Conservation (phyloP, 2,888 invertebrate genomes). For the Leucophenga maculata region DNA sequence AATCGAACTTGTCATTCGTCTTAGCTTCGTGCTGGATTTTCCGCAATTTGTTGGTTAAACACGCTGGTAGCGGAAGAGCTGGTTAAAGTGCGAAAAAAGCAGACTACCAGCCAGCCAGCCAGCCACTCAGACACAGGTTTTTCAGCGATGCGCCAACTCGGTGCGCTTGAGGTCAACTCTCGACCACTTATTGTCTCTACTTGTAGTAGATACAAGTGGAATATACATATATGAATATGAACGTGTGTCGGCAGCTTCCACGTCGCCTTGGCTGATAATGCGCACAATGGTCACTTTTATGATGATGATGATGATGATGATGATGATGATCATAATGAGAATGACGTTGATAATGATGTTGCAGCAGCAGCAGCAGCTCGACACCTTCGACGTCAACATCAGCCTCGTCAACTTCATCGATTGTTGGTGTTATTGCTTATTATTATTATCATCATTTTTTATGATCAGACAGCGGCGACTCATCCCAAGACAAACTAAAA, state of each 20-base stretch:
- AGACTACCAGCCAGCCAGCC: background rate
- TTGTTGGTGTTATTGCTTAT: conserved; percentile 26
- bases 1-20: conserved; percentile 12
- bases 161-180: background rate
- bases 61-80: conserved; percentile 3
- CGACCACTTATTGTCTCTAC: background rate
- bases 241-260: too few relatives aligned
- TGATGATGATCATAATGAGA: background rate
- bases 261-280: too few relatives aligned
- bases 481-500: background rate
- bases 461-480: background rate
- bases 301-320: background rate
- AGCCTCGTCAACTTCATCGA: conserved; percentile 15
- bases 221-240: too few relatives aligned
- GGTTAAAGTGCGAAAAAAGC: conserved; percentile 20
- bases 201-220: too few relatives aligned
- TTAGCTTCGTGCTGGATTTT: background rate
- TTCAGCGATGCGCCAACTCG: background rate
- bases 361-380: background rate
- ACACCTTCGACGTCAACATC: background rate
- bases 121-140: conserved; percentile 1
- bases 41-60: background rate
- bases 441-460: conserved; percentile 13
- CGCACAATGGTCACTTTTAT: background rate
- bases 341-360: background rate